Evolutionary conservation across 2,113 vertebrate genomes (phyloP), one percentile per base, ranked within the genome.

Genomic region (Aplodontia rufa): DNA sequence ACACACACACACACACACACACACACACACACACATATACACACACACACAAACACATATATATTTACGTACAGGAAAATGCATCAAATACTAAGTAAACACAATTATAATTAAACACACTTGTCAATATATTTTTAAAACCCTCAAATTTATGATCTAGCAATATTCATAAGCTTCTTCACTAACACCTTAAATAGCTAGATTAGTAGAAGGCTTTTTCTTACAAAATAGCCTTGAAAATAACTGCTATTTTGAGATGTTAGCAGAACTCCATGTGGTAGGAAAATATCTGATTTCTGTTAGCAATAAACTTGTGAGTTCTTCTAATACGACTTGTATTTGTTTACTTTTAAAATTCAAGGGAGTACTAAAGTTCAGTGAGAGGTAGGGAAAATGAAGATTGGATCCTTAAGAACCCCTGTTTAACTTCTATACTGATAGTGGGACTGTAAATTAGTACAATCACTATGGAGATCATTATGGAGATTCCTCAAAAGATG

Each of bases 271-370:
- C 69, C 78, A 42, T 84, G 62, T 78, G 71, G 32, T 72, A 62
- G 55, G 71, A 94, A 90, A 80, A 32, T 42, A 69, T 6, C 85
- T 69, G 42, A 69, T 74, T 87, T 84, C 37, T 64, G 1, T 32
- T 76, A 58, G 49, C 87, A 58, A 58, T 32, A 62, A 87, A 76
- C 28, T 71, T 62, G 35, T 47, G 60, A 40, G 13, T 71, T 93
- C 51, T 89, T 86, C 47, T 93, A 42, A 30, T 93, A 53, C 3
- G 2, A 42, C 60, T 88, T 87, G 74, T 28, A 68, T 80, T 87
- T 42, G 8, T 62, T 92, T 55, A n/a, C 53, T 75, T 91, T 93
- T 37, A 91, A 47, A 94, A 75, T 88, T 68, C 47, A 95, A 86
- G 12, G 9, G 58, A 66, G 76, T 86, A 30, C 10, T 51, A 22